Conservation (phyloP, 2,888 invertebrate genomes). For the Byasa hedistus region DNA sequence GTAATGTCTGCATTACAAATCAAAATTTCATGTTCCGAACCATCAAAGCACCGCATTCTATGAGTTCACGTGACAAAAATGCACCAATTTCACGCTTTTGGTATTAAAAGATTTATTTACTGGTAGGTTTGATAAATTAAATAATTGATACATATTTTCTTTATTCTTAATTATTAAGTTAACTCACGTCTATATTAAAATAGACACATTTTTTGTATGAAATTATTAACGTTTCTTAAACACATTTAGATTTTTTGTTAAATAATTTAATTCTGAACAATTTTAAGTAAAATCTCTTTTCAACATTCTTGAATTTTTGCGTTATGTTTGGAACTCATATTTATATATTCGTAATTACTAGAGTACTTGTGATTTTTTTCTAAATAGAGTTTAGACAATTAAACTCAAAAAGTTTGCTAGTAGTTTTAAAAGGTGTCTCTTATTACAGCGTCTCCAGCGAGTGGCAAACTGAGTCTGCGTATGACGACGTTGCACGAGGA, state of each 20-base stretch:
- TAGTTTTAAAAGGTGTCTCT: slow-evolving; percentile 39
- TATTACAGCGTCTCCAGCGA: slow-evolving; percentile 88
- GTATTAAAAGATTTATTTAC: neutral
- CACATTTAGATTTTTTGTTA: no score
- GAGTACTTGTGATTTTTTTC: neutral
- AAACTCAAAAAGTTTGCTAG: neutral
- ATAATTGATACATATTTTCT: neutral
- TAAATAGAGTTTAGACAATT: neutral
- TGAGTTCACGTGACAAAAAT: slow-evolving; percentile 6
- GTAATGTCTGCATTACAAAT: slow-evolving; percentile 8
- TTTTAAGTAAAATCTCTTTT: neutral
- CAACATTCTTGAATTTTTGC: neutral
- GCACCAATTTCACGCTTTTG: slow-evolving; percentile 16
- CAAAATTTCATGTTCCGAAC: slow-evolving; percentile 19
- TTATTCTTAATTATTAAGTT: neutral
- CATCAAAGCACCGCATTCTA: slow-evolving; percentile 29
- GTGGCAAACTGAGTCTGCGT: slow-evolving; percentile 89
- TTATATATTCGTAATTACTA: neutral
- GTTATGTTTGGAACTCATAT: neutral
- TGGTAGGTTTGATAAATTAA: neutral
- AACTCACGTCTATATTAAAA: neutral
- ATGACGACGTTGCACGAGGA: slow-evolving; percentile 97
- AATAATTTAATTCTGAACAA: neutral
- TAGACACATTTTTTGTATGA: no score
- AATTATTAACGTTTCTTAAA: no score